Base-by-base conservation (phyloP, 2,888 invertebrate genomes). In the Plebejus melissa region DNA sequence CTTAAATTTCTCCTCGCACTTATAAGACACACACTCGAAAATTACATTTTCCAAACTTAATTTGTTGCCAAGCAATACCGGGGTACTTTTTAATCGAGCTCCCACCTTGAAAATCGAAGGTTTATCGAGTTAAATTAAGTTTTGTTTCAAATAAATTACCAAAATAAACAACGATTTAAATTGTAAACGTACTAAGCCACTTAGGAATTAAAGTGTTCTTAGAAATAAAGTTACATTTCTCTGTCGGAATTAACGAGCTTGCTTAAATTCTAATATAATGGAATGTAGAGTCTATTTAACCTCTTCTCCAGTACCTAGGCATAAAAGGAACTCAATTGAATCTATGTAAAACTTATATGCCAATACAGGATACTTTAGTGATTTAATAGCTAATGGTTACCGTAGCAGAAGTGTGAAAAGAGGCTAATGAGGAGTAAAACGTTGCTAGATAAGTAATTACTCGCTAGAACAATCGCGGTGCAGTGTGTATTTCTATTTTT, bases 371-470 rank as follows among this genome's bases (percentile, higher is more conserved):
- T 32, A 32, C 32, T 2, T 32, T 32, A 32, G 32, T 32, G 32
- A 32, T 32, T 32, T 32, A 32, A 32, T 13, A 13, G 13, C 9
- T 1, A 65, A 4, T 32, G 32, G 65, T 5, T 16, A 65, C 65
- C 36, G 13, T 16, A 32, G 65, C 4, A 32, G 32, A 36, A 28
- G 32, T 65, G 32, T 13, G 13, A 28, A 65, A 65, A 36, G 5
- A 5, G 36, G 65, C 32, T 65, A 65, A 65, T 36, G 65, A 36
- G 32, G 32, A 65, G 65, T 65, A 65, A 32, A 65, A 65, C 32
- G 65, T 36, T 65, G 1, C 4, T 28, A 65, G 65, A 65, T 65
- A 65, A 36, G 65, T 65, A 65, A 65, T 65, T 65, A 65, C 65
- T 65, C 65, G 65, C 32, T 58, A 69, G 38, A n/a, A 69, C 36